A percentile compares a stretch with the other conserved stretches of the same genome.
phyloP scores from a whole-genome alignment of 2,888 invertebrate genomes.

The Eupithecia dodoneata region DNA sequence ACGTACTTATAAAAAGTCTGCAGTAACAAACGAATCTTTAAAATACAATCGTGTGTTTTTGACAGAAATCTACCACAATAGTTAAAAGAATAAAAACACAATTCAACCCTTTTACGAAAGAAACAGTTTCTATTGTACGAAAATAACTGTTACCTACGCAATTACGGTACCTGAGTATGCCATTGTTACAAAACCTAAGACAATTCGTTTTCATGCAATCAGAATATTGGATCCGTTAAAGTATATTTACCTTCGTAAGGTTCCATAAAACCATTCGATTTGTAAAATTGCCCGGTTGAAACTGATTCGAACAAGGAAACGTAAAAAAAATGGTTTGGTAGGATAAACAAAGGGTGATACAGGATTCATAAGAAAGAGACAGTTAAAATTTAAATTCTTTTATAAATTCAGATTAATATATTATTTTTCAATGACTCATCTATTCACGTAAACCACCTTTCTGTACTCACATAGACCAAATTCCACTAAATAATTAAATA shows the following conservation, averaged over 20 bases:
- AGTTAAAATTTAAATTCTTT: not conserved
- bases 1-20: not conserved
- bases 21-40: not conserved
- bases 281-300: not conserved
- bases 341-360: not conserved
- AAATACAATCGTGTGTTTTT: not conserved
- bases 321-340: not conserved
- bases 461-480: not conserved
- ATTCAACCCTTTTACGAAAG: conserved; percentile 36
- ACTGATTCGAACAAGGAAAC: not conserved
- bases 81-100: conserved; percentile 44
- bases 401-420: not conserved
- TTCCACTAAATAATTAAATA: too few species aligned
- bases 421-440: not conserved
- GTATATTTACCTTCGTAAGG: not conserved
- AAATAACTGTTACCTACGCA: conserved; percentile 22
- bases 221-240: not conserved
- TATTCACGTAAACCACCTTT: not conserved
- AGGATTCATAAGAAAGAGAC: not conserved
- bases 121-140: conserved; percentile 42
- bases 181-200: conserved; percentile 1
- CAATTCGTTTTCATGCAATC: conserved; percentile 3
- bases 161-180: conserved; percentile 41
- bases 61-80: conserved; percentile 63
- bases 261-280: not conserved